phyloP scores from a whole-genome alignment of 2,888 invertebrate species.

The Dryobota labecula region DNA sequence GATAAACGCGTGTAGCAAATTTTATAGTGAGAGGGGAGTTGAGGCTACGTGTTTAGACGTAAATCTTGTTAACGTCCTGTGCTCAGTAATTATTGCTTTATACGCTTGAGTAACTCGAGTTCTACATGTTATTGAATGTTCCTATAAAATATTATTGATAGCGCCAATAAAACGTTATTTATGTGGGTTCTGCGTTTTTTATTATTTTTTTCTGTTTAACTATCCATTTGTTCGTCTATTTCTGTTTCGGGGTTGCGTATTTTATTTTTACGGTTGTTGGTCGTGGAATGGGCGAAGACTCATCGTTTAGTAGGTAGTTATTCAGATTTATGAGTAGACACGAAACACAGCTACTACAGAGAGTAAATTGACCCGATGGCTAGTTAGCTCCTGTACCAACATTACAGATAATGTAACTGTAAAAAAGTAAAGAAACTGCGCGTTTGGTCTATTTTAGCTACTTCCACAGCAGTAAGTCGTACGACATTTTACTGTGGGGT shows the following conservation, averaged over 20 bases:
- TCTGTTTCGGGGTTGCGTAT: conserved; percentile 60
- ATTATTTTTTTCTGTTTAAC: conserved; percentile 80
- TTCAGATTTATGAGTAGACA: conserved; percentile 14
- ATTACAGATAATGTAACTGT: background rate
- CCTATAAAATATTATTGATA: conserved; percentile 89
- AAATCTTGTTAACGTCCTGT: conserved; percentile 87
- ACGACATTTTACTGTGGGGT: too few relatives aligned
- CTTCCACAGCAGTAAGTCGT: too few relatives aligned
- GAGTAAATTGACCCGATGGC: background rate
- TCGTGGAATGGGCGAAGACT: conserved; percentile 48
- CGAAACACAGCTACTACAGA: background rate
- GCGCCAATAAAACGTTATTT: conserved; percentile 86
- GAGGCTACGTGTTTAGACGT: conserved; percentile 78
- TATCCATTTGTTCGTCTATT: conserved; percentile 76
- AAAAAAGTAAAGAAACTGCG: too few relatives aligned
- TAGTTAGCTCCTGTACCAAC: background rate
- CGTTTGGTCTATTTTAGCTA: too few relatives aligned
- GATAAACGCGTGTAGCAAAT: conserved; percentile 82
- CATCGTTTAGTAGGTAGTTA: conserved; percentile 4
- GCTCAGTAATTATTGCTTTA: conserved; percentile 87
- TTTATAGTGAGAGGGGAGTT: conserved; percentile 81
- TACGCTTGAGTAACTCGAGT: conserved; percentile 83
- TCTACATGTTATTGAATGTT: conserved; percentile 87
- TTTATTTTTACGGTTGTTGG: conserved; percentile 62
- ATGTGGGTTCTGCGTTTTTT: conserved; percentile 73